Evolutionary conservation across 2,888 invertebrate genomes (phyloP), one percentile per base, ranked within the genome.

Genomic region (Ceraclea dissimilis): DNA sequence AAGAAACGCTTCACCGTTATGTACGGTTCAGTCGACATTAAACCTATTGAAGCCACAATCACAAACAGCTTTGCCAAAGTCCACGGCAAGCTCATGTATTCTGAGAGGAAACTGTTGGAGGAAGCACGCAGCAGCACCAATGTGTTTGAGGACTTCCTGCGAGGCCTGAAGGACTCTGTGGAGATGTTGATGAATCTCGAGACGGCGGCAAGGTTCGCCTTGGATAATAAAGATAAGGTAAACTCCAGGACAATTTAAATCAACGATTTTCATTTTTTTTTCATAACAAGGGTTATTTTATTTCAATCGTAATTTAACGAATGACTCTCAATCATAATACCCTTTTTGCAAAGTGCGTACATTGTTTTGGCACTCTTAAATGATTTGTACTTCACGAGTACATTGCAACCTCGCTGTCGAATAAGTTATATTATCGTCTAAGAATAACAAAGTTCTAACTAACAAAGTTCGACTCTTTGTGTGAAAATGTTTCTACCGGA

Each of bases 1-100:
- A 54, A 50, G 21, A 44, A 51, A 11, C 33, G 22, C 18, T 31
- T 20, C 5, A 4, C 47, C 19, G 31, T n/a, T 2, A 21, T 26
- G 22, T 10, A 46, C 6, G 48, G 39, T 4, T 22, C 49, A 2
- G 17, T 39, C 16, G 51, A 51, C 16, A 11, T 19, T 5, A 46
- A 34, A 17, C 34, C 51, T 13, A 33, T 44, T 2, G 56, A 56
- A 17, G 10, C 22, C 2, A 18, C 18, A 19, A 26, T 56, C 8
- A 20, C 18, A 2, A 44, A 22, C 26, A 51, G 48, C 39, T 56
- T 56, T 31, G 21, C 33, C 17, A 31, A 31, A 10, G 34, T 33
- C 2, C 56, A 56, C 16, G 51, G 51, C 2, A 4, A 20, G 2
- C 52, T 56, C 20, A 51, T 51, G 48, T 22, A 4, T 19, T 13